Percentiles rank a stretch among this genome's conserved stretches.
Evolutionary conservation across 2,113 vertebrate species (phyloP).

Genomic region (Cricetomys ansorgei): DNA sequence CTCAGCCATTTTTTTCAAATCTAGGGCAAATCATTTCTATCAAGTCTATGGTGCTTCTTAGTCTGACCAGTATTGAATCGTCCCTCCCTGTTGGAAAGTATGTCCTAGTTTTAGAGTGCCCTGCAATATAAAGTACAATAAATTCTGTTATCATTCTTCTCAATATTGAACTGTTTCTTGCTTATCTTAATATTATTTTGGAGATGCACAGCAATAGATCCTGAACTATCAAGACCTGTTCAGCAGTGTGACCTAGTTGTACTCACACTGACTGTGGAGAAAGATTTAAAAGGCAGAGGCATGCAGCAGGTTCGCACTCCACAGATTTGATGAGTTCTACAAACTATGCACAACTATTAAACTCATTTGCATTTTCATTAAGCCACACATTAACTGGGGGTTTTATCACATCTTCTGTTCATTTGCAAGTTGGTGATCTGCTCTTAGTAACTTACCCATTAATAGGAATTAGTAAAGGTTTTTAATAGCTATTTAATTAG

Average conservation of each 20-base stretch:
- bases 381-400: constrained; percentile 17
- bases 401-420: constrained; percentile 52
- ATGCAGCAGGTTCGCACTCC: neutral
- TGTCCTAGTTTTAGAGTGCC: neutral
- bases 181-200: constrained; percentile 29
- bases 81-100: neutral
- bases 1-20: neutral
- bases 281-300: neutral
- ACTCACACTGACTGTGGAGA: neutral
- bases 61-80: neutral
- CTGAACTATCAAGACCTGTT: neutral
- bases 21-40: neutral
- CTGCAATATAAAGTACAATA: neutral
- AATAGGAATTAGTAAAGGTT: constrained; percentile 59
- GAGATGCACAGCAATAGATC: neutral
- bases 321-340: constrained; percentile 22
- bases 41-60: neutral
- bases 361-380: constrained; percentile 61
- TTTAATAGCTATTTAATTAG: constrained; percentile 66
- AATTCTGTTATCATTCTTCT: neutral
- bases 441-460: constrained; percentile 41
- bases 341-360: constrained; percentile 41
- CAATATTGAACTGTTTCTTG: neutral
- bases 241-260: neutral
- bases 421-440: constrained; percentile 56